Evolutionary conservation across 2,797 vertebrate genomes (phyloP), one percentile per base, ranked within the genome.

Genomic region (Prunella strophiata): DNA sequence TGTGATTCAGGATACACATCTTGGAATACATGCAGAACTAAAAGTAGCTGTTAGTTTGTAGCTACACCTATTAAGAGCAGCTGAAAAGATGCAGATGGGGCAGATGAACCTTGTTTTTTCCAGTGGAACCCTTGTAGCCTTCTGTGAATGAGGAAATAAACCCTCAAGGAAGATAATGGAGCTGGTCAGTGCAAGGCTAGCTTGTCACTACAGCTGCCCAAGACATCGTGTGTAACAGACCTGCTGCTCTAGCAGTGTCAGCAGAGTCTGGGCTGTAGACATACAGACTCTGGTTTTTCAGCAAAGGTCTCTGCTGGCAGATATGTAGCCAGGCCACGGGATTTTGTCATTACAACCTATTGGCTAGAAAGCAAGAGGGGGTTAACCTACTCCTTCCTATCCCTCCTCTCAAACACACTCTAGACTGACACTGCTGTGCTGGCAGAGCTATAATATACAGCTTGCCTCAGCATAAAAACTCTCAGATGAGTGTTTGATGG

Each of bases 391-490:
- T 2, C 2, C 68, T 91, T 86, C 65, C 36, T 84, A 34, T 18
- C 19, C 14, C 23, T 78, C 32, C 38, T 90, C 40, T 54, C 62
- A 86, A 50, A 25, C 0, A 1, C 30, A 22, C 70, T 91, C 29
- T 4, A 11, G 78, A 54, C 19, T 72, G 94, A 43, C 50, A 29
- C 58, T 63, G 89, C 79, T 91, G 36, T 72, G 57, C 66, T 78
- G 79, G 82, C 85, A 94, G 72, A 88, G 40, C 80, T 65, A 16
- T 70, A 32, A 78, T 36, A 27, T 14, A 51, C 50, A 84, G 76
- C 62, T 92, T 4, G 4, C 19, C 63, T 93, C 92, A 94, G 96
- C 89, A 87, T 68, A 81, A 73, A 95, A 87, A 22, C n/a, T 32
- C 75, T 80, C 72, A 63, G 78, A 57, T 94, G 89, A 71, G 54